Evolutionary conservation across 2,888 invertebrate genomes (phyloP).

Genomic region (Leucophenga maculata): DNA sequence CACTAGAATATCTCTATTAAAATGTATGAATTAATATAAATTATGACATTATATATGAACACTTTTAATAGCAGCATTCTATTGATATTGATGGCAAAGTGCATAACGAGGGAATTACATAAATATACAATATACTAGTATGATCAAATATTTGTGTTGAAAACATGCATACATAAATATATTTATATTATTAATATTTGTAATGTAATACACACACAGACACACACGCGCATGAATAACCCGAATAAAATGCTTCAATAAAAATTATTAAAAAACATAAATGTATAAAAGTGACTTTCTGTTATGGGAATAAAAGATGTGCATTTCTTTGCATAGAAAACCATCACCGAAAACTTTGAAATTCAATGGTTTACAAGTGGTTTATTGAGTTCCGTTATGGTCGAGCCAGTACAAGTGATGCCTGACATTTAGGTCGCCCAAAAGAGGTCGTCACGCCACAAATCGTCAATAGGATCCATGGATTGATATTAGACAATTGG

Average conservation of each 20-base stretch:
- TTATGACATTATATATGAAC: conserved; percentile 25
- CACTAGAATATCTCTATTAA: conserved; percentile 19
- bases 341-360: too few species aligned
- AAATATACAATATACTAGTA: conserved; percentile 43
- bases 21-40: conserved; percentile 13
- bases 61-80: conserved; percentile 37
- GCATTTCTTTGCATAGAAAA: too few species aligned
- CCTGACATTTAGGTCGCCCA: too few species aligned
- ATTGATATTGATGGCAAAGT: conserved; percentile 29
- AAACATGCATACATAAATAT: conserved; percentile 50
- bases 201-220: conserved; percentile 58
- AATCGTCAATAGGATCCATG: too few species aligned
- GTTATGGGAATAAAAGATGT: too few species aligned
- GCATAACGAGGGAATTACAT: conserved; percentile 40
- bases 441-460: too few species aligned
- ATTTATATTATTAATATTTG: conserved; percentile 53
- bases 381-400: too few species aligned
- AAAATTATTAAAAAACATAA: conserved; percentile 25
- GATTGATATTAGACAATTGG: too few species aligned
- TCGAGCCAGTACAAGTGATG: too few species aligned
- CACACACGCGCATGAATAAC: conserved; percentile 63
- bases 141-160: conserved; percentile 55
- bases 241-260: conserved; percentile 61
- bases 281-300: too few species aligned
- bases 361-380: too few species aligned